Percentiles rank a stretch among this genome's conserved stretches.
phyloP scores from a whole-genome alignment of 2,797 vertebrate genomes.

The Apodemus agrarius region DNA sequence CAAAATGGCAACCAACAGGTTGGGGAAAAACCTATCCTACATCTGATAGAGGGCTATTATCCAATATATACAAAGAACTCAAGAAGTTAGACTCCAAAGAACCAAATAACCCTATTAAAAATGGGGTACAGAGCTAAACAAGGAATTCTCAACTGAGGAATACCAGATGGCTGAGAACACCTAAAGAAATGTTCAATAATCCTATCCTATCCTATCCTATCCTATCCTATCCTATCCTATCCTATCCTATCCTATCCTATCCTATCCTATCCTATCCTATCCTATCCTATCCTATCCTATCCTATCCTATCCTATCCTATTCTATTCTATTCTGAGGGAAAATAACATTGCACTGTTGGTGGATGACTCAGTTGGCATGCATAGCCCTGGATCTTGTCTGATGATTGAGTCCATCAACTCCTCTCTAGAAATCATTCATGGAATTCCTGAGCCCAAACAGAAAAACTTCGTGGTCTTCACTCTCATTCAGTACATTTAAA shows the following conservation, averaged over 20 bases:
- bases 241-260: no score
- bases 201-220: no score
- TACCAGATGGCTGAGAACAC: no score
- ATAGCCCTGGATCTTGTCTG: not conserved
- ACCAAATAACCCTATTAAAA: no score
- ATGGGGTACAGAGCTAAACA: no score
- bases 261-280: accelerated
- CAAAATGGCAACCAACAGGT: no score
- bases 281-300: not conserved
- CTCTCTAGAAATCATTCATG: not conserved
- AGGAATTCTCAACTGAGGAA: no score
- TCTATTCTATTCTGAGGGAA: not conserved
- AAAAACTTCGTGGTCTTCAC: not conserved
- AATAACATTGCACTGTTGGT: not conserved
- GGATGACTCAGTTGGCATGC: not conserved
- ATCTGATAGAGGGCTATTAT: no score
- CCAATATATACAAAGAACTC: no score
- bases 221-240: accelerated
- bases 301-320: not conserved
- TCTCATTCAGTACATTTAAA: not conserved
- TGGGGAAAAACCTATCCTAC: no score
- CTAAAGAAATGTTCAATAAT: no score
- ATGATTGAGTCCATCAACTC: not conserved
- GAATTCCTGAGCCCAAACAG: conserved; percentile 28
- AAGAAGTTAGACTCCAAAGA: no score